Percentiles rank a stretch among this genome's conserved stretches.
phyloP scores from a whole-genome alignment of 2,113 vertebrate genomes.

The Chaetodon auriga region DNA sequence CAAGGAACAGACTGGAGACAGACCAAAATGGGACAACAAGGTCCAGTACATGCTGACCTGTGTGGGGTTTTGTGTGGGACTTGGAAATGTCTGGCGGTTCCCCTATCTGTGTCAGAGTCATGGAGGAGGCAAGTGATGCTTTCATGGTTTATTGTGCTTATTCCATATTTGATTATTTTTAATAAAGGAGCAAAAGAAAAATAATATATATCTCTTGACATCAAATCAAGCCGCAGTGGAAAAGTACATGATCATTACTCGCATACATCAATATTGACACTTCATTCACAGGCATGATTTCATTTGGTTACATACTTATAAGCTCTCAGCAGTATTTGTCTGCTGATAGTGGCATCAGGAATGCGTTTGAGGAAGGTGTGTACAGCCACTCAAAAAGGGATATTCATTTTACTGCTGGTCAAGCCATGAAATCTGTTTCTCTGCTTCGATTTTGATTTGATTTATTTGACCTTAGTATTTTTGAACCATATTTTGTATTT shows the following conservation, averaged over 20 bases:
- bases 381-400: neutral
- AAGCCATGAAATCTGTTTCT: no score
- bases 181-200: neutral
- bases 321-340: neutral
- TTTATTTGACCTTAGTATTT: no score
- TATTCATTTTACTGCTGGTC: neutral
- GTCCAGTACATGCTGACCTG: slow-evolving; percentile 94
- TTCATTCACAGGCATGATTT: neutral
- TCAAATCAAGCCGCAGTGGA: neutral
- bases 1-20: slow-evolving; percentile 84
- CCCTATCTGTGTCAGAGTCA: slow-evolving; percentile 95
- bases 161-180: neutral
- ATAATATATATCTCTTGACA: neutral
- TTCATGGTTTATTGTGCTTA: neutral
- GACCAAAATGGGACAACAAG: slow-evolving; percentile 96
- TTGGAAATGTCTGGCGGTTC: slow-evolving; percentile 95
- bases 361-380: neutral
- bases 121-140: slow-evolving; percentile 88
- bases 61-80: slow-evolving; percentile 92
- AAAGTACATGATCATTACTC: neutral
- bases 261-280: neutral
- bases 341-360: neutral
- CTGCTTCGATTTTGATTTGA: no score
- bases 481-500: no score
- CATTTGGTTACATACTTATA: neutral